Evolutionary conservation across 2,888 invertebrate species (phyloP), one percentile per base, ranked within the genome.

Genomic region (Melanostoma scalare): DNA sequence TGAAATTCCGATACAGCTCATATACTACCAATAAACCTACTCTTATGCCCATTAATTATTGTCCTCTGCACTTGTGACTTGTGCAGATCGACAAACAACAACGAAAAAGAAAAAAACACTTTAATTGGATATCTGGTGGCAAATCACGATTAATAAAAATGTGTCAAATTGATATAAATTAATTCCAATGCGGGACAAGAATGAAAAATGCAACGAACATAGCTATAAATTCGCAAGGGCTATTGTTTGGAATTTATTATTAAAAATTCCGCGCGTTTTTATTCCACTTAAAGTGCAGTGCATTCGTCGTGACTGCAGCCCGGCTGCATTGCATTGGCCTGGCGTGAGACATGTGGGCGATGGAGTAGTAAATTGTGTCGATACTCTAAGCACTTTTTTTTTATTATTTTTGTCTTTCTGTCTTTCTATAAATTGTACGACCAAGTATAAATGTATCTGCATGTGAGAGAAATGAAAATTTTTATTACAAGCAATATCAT

Each of bases 151-250:
- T 75, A 71, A 81, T 72, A 81, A 81, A 80, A 81, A 72, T 76
- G 67, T 76, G 71, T 81, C 76, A 76, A 81, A 81, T 81, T 81
- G 76, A 81, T 81, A 76, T 81, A 71, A 76, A 81, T 81, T 81
- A 76, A 81, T 81, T 81, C 81, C 60, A 42, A 76, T 81, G 81
- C 76, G 81, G 76, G 81, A 81, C 76, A 81, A 65, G 76, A 81
- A 81, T 72, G 20, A 33, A 55, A 65, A 76, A 42, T 33, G 56
- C 38, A 50, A 33, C n/a, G 65, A 48, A n/a, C 9, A 20, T 52
- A 10, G 48, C 48, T 8, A 8, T 31, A 36, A 6, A 35, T n/a
- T 6, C 5, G 20, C 35, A 30, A 48, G n/a, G 74, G 48, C 38
- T 58, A 52, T 42, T 58, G 68, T 53, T 60, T 52, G 52, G 46